Percentiles rank a stretch among this genome's conserved stretches.
Evolutionary conservation across 1,140 invertebrate genomes (phyloP).

Genomic region (Drosophila arawakana): DNA sequence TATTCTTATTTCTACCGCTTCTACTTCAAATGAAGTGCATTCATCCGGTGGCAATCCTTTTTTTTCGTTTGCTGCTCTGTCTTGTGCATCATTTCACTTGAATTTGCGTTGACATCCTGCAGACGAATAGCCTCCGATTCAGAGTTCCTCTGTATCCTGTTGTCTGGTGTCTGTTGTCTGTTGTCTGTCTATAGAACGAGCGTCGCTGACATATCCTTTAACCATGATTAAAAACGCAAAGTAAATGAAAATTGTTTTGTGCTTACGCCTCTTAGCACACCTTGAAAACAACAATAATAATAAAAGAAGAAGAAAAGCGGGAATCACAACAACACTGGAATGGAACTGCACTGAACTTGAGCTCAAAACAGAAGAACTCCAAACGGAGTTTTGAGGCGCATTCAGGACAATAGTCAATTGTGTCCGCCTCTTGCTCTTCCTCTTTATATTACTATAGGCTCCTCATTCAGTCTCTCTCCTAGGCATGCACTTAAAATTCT

Average conservation of each 20-base stretch:
- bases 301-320: neutral
- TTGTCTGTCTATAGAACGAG: constrained; percentile 61
- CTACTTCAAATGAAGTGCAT: constrained; percentile 82
- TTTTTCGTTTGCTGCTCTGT: constrained; percentile 41
- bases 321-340: neutral
- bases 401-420: constrained; percentile 61
- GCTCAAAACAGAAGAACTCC: constrained; percentile 33
- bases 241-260: constrained; percentile 82
- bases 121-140: constrained; percentile 36
- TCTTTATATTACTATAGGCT: constrained; percentile 26
- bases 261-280: constrained; percentile 81
- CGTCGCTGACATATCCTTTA: constrained; percentile 78
- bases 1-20: constrained; percentile 25
- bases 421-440: neutral
- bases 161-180: constrained; percentile 33
- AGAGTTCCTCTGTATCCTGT: constrained; percentile 11
- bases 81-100: constrained; percentile 79
- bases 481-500: constrained; percentile 73
- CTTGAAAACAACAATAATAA: constrained; percentile 60
- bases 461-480: constrained; percentile 6
- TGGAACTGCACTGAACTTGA: constrained; percentile 51
- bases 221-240: constrained; percentile 80
- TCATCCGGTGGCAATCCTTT: constrained; percentile 81
- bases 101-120: constrained; percentile 78
- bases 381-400: constrained; percentile 44